Percentiles rank a stretch among this genome's conserved stretches.
phyloP scores from a whole-genome alignment of 1,140 invertebrate genomes.

The Pogonus chalceus region DNA sequence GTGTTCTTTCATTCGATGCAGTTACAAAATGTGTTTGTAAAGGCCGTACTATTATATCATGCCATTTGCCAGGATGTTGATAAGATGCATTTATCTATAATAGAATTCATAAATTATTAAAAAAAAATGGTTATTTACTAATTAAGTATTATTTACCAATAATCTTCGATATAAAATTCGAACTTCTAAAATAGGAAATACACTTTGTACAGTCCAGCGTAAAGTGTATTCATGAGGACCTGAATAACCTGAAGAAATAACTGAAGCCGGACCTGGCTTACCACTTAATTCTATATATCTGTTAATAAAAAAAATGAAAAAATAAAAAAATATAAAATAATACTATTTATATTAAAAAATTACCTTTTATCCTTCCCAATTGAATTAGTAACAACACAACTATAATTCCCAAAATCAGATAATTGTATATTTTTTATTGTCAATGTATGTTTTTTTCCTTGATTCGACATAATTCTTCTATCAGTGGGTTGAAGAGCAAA shows the following conservation, averaged over 20 bases:
- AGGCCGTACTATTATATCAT: slow-evolving; percentile 43
- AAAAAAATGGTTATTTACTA: background rate
- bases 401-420: slow-evolving; percentile 46
- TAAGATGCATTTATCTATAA: slow-evolving; percentile 59
- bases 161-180: slow-evolving; percentile 50
- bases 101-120: background rate
- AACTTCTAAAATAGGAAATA: slow-evolving; percentile 52
- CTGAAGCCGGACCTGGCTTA: slow-evolving; percentile 51
- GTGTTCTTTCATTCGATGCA: slow-evolving; percentile 25
- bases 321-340: too few relatives aligned
- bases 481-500: slow-evolving; percentile 40
- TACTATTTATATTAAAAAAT: slow-evolving; percentile 33
- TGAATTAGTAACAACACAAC: slow-evolving; percentile 59
- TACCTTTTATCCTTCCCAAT: slow-evolving; percentile 51
- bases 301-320: background rate
- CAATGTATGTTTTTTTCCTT: slow-evolving; percentile 36
- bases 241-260: slow-evolving; percentile 50
- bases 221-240: slow-evolving; percentile 46
- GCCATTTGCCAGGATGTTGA: slow-evolving; percentile 61
- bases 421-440: slow-evolving; percentile 37
- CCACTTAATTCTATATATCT: slow-evolving; percentile 53
- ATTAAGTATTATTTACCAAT: slow-evolving; percentile 37
- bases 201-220: slow-evolving; percentile 52
- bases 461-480: slow-evolving; percentile 35
- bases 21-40: slow-evolving; percentile 27